Evolutionary conservation across 2,113 vertebrate species (phyloP).

Genomic region (Platysteira castanea): DNA sequence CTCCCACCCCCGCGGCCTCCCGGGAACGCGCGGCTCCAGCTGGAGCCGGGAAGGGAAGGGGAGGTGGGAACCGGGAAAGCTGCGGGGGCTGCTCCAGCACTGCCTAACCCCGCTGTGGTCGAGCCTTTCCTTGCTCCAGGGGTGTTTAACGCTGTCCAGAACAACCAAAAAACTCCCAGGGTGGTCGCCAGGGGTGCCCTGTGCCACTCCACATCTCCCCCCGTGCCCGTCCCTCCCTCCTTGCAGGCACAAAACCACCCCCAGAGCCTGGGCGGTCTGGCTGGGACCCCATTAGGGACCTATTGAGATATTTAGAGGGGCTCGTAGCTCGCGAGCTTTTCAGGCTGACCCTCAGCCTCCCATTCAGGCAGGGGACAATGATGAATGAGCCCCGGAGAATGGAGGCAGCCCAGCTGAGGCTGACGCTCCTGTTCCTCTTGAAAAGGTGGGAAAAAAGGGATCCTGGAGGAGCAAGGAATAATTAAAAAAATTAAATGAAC

Average conservation of each 20-base stretch:
- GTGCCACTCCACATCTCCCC: not conserved
- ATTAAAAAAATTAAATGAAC: slow-evolving; percentile 34
- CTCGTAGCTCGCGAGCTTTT: slow-evolving; percentile 32
- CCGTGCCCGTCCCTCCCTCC: not conserved
- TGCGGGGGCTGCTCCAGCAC: rapidly evolving
- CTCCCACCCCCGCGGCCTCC: not conserved
- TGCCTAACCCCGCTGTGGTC: rapidly evolving
- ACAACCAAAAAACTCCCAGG: not conserved
- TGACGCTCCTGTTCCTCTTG: slow-evolving; percentile 16
- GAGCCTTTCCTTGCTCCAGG: rapidly evolving
- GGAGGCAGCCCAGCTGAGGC: slow-evolving; percentile 53
- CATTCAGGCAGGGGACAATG: slow-evolving; percentile 61
- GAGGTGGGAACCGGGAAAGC: rapidly evolving
- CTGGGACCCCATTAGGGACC: slow-evolving; percentile 36
- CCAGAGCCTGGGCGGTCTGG: slow-evolving; percentile 29
- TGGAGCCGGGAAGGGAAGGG: not conserved
- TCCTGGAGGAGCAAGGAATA: slow-evolving; percentile 40
- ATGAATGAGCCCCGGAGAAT: slow-evolving; percentile 53
- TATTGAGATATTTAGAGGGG: slow-evolving; percentile 48
- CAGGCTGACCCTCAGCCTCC: slow-evolving; percentile 64
- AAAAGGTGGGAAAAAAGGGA: slow-evolving; percentile 39
- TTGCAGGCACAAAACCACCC: not conserved
- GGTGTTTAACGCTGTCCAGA: rapidly evolving
- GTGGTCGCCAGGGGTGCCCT: not conserved
- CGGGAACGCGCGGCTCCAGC: not conserved